Conservation (phyloP, 1,140 invertebrate species). For the Tribolium castaneum region DNA sequence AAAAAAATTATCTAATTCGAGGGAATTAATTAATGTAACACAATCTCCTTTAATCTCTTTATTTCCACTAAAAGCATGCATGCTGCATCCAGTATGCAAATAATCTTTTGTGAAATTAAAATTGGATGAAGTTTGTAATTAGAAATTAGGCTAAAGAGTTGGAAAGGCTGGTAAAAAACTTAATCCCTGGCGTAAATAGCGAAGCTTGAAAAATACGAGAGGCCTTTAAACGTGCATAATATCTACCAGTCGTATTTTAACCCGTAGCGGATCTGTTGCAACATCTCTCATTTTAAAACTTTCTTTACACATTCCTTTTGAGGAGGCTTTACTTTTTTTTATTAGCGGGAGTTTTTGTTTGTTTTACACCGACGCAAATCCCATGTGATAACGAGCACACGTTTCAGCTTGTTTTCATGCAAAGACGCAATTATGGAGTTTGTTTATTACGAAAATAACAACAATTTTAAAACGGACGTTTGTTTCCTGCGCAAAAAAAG, state of each 20-base stretch:
- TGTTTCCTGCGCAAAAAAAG: neutral
- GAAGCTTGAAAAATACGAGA: conserved; percentile 5
- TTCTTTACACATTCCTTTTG: conserved; percentile 28
- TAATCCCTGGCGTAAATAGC: conserved; percentile 19
- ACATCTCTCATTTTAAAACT: conserved; percentile 30
- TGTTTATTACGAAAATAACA: neutral
- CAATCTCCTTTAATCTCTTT: neutral
- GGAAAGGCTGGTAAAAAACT: neutral
- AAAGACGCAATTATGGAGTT: neutral
- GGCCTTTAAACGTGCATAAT: conserved; percentile 20
- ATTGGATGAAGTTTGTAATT: conserved; percentile 22
- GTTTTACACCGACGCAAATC: conserved; percentile 2
- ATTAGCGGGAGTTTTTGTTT: neutral
- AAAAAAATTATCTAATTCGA: neutral
- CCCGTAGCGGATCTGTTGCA: conserved; percentile 10
- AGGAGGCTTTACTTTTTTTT: conserved; percentile 13
- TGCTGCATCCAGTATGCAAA: neutral
- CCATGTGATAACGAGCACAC: neutral
- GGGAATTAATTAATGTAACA: neutral
- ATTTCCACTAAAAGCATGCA: neutral
- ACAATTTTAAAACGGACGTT: neutral
- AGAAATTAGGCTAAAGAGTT: conserved; percentile 1
- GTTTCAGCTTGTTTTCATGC: neutral
- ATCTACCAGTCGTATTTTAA: conserved; percentile 20
- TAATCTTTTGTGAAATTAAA: conserved; percentile 10